Percentiles rank a stretch among this genome's conserved stretches.
These are phyloP conservation scores for Dromaius novaehollandiae DNA, from an alignment of 2,113 vertebrate genomes.

Conservation along the genomic window DNA sequence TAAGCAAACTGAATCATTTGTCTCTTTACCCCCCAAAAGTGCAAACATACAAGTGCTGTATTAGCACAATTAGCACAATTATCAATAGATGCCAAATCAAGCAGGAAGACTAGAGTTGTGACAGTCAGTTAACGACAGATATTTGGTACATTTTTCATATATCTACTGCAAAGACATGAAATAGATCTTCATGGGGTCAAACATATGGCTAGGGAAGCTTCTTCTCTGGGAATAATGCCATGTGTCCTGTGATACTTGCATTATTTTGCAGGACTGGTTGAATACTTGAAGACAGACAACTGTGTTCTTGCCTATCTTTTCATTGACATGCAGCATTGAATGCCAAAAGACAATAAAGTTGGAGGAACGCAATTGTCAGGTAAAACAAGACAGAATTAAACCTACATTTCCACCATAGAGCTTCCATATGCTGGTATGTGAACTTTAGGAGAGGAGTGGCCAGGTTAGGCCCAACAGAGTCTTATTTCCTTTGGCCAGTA, in stretches of 20 bases:
- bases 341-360: background rate
- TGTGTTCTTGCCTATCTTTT: background rate
- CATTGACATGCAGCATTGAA: background rate
- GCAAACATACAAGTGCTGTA: background rate
- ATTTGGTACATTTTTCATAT: background rate
- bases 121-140: background rate
- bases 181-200: background rate
- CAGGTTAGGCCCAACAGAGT: background rate
- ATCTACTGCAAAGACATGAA: background rate
- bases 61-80: background rate
- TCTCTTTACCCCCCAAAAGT: background rate
- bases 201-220: background rate
- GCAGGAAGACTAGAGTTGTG: background rate
- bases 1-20: background rate
- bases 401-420: background rate
- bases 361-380: background rate
- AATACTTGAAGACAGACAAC: background rate
- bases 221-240: background rate
- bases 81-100: background rate
- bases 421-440: background rate
- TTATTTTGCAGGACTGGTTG: background rate
- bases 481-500: conserved; percentile 44
- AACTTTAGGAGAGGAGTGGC: background rate
- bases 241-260: background rate
- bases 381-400: conserved; percentile 39